Conservation (phyloP, 2,113 vertebrate species). For the Colinus virginianus region DNA sequence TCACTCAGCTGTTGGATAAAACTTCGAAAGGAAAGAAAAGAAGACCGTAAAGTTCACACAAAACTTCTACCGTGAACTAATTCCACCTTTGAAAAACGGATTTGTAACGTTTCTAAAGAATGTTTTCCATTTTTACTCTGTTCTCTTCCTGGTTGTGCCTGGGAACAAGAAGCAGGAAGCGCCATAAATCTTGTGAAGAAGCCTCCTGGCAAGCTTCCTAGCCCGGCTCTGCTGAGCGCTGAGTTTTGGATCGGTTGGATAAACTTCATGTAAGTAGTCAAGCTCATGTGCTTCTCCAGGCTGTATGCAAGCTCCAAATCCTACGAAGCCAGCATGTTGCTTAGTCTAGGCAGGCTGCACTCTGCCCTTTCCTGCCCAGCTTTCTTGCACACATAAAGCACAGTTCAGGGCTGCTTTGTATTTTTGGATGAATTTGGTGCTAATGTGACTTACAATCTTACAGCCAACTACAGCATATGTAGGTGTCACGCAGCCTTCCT, state of each 20-base stretch:
- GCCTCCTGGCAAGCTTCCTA: slow-evolving; percentile 58
- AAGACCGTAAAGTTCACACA: not conserved
- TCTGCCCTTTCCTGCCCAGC: not conserved
- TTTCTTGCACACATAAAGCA: not conserved
- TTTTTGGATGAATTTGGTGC: slow-evolving; percentile 37
- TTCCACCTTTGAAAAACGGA: slow-evolving; percentile 42
- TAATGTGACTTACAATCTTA: slow-evolving; percentile 17
- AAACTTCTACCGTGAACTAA: not conserved
- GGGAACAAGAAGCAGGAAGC: slow-evolving; percentile 65
- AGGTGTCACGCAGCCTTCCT: not conserved
- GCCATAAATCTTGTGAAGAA: slow-evolving; percentile 58
- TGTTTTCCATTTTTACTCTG: slow-evolving; percentile 59
- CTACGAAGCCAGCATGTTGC: not conserved
- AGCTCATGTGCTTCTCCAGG: slow-evolving; percentile 7
- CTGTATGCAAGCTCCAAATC: slow-evolving; percentile 3
- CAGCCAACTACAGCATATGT: slow-evolving; percentile 42
- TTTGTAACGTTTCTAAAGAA: slow-evolving; percentile 28
- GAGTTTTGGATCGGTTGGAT: slow-evolving; percentile 41
- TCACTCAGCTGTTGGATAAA: not conserved
- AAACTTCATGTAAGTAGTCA: slow-evolving; percentile 3
- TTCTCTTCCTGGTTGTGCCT: slow-evolving; percentile 57
- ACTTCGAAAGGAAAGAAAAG: not conserved
- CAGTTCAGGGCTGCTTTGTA: not conserved
- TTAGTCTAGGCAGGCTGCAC: slow-evolving; percentile 25
- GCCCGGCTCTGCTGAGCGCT: slow-evolving; percentile 48